Evolutionary conservation across 2,888 invertebrate species (phyloP).

Genomic region (Drosophila antonietae): DNA sequence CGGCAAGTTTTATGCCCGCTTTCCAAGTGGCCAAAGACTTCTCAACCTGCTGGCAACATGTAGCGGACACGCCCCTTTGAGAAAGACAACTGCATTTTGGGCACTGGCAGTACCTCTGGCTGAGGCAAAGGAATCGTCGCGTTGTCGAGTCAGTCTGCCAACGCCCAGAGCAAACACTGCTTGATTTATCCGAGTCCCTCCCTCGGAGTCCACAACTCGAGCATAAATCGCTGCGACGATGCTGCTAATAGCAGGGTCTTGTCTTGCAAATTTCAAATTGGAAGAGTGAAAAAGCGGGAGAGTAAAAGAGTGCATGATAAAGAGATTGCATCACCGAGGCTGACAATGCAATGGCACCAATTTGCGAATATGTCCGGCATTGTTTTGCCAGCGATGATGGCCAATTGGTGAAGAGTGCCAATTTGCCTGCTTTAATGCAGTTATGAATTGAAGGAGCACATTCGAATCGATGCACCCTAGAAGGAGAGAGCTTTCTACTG

Average conservation of each 20-base stretch:
- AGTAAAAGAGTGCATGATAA: constrained; percentile 22
- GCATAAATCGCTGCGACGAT: constrained; percentile 56
- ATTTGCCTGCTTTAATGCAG: constrained; percentile 52
- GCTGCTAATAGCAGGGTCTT: constrained; percentile 59
- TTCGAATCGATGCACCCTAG: constrained; percentile 25
- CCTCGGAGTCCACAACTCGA: constrained; percentile 11
- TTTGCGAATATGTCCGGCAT: constrained; percentile 54
- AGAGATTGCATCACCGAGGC: constrained; percentile 62
- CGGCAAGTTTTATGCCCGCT: constrained; percentile 41
- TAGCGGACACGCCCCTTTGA: constrained; percentile 54
- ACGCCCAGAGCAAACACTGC: constrained; percentile 69
- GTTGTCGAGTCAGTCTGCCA: constrained; percentile 49
- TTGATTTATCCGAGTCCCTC: constrained; percentile 45
- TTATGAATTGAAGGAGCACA: constrained; percentile 31
- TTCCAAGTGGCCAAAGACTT: constrained; percentile 4
- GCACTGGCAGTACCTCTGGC: constrained; percentile 6
- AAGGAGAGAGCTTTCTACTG: constrained; percentile 60
- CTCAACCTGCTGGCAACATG: constrained; percentile 27
- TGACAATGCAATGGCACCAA: constrained; percentile 42
- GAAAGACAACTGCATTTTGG: constrained; percentile 71
- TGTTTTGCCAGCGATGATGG: constrained; percentile 22
- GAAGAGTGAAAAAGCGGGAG: constrained; percentile 13
- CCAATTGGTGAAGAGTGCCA: constrained; percentile 46
- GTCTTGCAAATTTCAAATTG: constrained; percentile 51
- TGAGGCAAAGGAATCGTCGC: constrained; percentile 37